Percentiles rank a stretch among this genome's conserved stretches.
These are phyloP conservation scores for Mercenaria mercenaria DNA, from an alignment of 1,140 invertebrate species.

Conservation along the genomic window DNA sequence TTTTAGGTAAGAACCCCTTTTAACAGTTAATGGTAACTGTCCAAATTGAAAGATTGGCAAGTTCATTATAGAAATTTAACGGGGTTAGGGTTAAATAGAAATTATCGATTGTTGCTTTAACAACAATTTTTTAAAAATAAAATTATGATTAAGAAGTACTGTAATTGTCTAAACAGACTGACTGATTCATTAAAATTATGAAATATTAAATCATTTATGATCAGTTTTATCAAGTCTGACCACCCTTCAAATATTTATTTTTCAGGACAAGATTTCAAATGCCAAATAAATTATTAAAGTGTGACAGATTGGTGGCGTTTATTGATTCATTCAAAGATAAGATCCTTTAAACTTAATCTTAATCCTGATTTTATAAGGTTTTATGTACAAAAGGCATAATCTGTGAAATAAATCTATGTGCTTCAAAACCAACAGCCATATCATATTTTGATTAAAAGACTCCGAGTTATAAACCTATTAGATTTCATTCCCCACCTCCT, in stretches of 20 bases:
- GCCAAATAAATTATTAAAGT: slow-evolving; percentile 9
- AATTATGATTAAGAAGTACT: no score
- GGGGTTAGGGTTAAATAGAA: no score
- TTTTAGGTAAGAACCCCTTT: no score
- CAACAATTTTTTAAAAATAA: no score
- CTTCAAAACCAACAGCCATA: not conserved
- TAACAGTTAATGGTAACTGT: no score
- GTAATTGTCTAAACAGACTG: no score
- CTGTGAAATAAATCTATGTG: not conserved
- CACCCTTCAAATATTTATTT: slow-evolving; percentile 5
- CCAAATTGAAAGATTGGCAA: no score
- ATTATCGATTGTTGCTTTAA: no score
- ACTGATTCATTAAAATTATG: not conserved
- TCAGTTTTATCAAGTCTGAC: not conserved
- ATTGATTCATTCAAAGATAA: not conserved
- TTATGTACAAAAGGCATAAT: not conserved
- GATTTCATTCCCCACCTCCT: no score
- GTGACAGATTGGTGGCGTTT: not conserved
- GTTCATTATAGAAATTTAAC: no score
- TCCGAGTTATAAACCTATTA: no score
- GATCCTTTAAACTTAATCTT: not conserved
- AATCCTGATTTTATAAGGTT: slow-evolving; percentile 18
- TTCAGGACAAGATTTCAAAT: not conserved
- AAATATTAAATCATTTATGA: not conserved
- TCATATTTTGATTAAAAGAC: no score